Evolutionary conservation across 2,888 invertebrate genomes (phyloP), one percentile per base, ranked within the genome.

Genomic region (Acholoe squamosa): DNA sequence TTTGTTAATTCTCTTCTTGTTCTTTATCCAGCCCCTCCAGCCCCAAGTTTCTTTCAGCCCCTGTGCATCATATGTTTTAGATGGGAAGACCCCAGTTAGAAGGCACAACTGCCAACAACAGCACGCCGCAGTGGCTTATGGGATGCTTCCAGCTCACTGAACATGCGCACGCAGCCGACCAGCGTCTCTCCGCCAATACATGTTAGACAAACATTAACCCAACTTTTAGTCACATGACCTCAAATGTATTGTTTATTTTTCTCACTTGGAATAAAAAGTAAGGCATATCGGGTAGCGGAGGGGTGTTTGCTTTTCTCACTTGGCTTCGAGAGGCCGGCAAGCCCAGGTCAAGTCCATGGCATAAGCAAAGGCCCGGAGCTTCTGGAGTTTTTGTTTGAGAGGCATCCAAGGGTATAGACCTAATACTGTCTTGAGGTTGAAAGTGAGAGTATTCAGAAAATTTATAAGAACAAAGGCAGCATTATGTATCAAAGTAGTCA

Each of bases 141-240:
- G n/a, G 25, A 28, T 25, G 28, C 71, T 71, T 71, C 71, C 31
- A 28, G n/a, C 71, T 28, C 71, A 71, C 12, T 28, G 71, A 22
- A 25, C 71, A 71, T n/a, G 71, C 71, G 31, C 71, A 71, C 28
- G 31, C 71, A 28, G 71, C 28, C 19, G 28, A 71, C 71, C 71
- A 71, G 31, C 71, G 31, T 71, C 71, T 71, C 71, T n/a, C 71
- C 71, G 28, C 71, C 28, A 71, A 71, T 71, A 71, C 71, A 71
- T 71, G 71, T 71, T 71, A 71, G 12, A 71, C 71, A 71, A 71
- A 71, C 71, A 71, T 71, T 71, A 71, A 28, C 71, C 71, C 71
- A 71, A 71, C 71, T 71, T 71, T 43, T 71, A 28, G 71, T 71
- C 71, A 71, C 71, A 71, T 71, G 71, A 71, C 71, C 71, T 71